Conservation (phyloP, 2,797 vertebrate species). For the Peromyscus nudipes region DNA sequence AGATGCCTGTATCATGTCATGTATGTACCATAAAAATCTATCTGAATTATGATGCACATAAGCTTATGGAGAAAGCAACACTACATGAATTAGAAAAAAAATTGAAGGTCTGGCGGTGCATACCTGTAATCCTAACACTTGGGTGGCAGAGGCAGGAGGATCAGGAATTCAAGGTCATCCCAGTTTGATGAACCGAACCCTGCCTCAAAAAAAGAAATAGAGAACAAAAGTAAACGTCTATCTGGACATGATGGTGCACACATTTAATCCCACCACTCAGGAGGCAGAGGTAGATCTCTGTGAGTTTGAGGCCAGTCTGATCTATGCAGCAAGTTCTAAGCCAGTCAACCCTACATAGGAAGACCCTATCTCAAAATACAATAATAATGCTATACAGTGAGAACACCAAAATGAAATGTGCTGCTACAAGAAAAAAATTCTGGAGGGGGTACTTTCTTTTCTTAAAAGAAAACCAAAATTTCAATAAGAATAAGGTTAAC, state of each 20-base stretch:
- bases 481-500: neutral
- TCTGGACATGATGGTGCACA: neutral
- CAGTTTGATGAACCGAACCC: neutral
- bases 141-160: neutral
- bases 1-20: neutral
- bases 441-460: neutral
- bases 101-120: neutral
- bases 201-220: neutral
- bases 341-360: neutral
- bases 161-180: neutral
- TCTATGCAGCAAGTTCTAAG: neutral
- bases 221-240: neutral
- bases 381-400: neutral
- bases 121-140: neutral
- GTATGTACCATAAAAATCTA: neutral
- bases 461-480: slow-evolving; percentile 32
- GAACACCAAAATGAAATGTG: neutral
- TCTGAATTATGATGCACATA: neutral
- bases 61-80: neutral
- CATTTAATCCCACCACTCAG: neutral
- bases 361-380: neutral
- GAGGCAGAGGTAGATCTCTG: neutral
- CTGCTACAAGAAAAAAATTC: slow-evolving; percentile 17
- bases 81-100: neutral
- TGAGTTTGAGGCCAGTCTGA: neutral